phyloP scores from a whole-genome alignment of 2,888 invertebrate species.

The Augochlorella aurata region DNA sequence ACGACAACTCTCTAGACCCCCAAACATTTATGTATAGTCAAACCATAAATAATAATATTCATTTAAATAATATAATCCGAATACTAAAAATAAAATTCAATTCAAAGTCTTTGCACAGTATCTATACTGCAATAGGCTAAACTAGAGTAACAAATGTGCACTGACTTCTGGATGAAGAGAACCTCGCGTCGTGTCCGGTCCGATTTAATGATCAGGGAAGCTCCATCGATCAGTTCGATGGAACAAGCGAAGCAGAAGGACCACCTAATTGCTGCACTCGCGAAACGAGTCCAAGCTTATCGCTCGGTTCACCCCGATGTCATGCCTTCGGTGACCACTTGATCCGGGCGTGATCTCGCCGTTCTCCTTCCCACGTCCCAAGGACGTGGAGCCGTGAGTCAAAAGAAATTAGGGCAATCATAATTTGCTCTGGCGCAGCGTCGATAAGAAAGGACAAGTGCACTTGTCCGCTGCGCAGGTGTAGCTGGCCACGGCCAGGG shows the following conservation, averaged over 20 bases:
- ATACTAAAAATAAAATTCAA: neutral
- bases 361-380: constrained; percentile 27
- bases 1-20: neutral
- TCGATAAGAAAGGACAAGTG: constrained; percentile 71
- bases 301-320: constrained; percentile 7
- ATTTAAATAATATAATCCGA: neutral
- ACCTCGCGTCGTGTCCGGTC: too few species aligned
- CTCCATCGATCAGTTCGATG: neutral
- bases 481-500: constrained; percentile 34
- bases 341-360: constrained; percentile 7
- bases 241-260: neutral
- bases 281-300: constrained; percentile 32
- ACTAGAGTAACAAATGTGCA: neutral
- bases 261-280: constrained; percentile 7
- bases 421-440: constrained; percentile 69
- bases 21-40: neutral
- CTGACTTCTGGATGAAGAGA: too few species aligned
- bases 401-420: constrained; percentile 73
- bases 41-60: neutral
- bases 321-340: constrained; percentile 4
- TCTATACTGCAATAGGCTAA: neutral
- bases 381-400: constrained; percentile 58
- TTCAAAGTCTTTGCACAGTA: neutral
- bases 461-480: constrained; percentile 63
- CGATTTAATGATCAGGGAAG: neutral